These are phyloP conservation scores for Agelastica alni DNA, from an alignment of 2,888 invertebrate species.

Conservation along the genomic window DNA sequence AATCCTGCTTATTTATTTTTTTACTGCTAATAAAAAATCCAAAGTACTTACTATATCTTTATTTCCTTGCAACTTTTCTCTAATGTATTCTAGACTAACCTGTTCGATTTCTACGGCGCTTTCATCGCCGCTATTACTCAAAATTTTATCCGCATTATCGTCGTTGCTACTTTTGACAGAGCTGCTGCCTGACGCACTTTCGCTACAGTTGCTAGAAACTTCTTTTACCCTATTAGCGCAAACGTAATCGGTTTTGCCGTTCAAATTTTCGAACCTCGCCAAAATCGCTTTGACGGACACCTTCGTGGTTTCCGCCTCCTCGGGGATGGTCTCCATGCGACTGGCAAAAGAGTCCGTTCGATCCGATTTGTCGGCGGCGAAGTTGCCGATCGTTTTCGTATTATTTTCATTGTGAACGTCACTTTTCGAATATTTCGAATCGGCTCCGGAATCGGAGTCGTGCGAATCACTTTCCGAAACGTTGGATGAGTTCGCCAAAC, in stretches of 20 bases:
- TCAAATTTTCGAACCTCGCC: slow-evolving; percentile 72
- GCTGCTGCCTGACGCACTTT: slow-evolving; percentile 23
- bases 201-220: slow-evolving; percentile 16
- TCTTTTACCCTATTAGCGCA: slow-evolving; percentile 26
- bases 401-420: slow-evolving; percentile 39
- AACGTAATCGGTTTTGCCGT: slow-evolving; percentile 49
- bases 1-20: too few relatives aligned
- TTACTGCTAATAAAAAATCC: too few relatives aligned
- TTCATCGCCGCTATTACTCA: slow-evolving; percentile 8
- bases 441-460: slow-evolving; percentile 70
- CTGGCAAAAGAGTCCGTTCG: slow-evolving; percentile 31
- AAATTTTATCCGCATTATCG: slow-evolving; percentile 1
- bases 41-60: not conserved
- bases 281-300: slow-evolving; percentile 82
- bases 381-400: slow-evolving; percentile 47
- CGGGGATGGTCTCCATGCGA: slow-evolving; percentile 80
- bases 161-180: slow-evolving; percentile 18
- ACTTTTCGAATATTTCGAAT: slow-evolving; percentile 53
- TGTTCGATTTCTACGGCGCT: slow-evolving; percentile 3
- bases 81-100: slow-evolving; percentile 1
- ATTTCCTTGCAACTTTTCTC: not conserved
- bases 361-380: slow-evolving; percentile 36
- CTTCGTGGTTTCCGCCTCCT: slow-evolving; percentile 81
- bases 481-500: slow-evolving; percentile 71
- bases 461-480: slow-evolving; percentile 65